Evolutionary conservation across 2,113 vertebrate species (phyloP), one percentile per base, ranked within the genome.

Genomic region (Mus spicilegus): DNA sequence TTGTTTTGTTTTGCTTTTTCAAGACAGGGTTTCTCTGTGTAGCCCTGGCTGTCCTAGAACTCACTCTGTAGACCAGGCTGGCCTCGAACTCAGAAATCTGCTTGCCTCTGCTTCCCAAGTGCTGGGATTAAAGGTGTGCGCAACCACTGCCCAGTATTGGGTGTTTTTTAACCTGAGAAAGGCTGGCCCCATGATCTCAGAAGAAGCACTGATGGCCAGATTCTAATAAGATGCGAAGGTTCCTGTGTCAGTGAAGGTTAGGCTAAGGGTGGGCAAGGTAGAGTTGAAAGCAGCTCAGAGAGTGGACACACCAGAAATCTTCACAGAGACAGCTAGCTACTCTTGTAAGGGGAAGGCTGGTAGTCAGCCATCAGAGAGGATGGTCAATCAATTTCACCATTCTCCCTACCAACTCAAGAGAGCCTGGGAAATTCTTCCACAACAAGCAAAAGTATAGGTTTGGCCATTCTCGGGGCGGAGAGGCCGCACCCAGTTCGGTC

Each of bases 381-480:
- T 13, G 4, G 28, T 36, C 82, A 89, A 51, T 61, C 54, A 30
- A 49, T 61, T 90, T 69, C 92, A 75, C 85, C 87, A 84, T 39
- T 20, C 61, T 58, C 90, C 72, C 63, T 67, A 92, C 36, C 72
- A 56, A 5, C 88, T 69, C 33, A 86, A 39, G 65, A 93, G 85
- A 75, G 80, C 56, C n/a, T 58, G n/a, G n/a, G 72, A 75, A 81
- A 95, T 65, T 84, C 85, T 95, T 86, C 56, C 80, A 86, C 24
- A 72, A 96, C 92, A 93, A 95, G 30, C 63, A 8, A n/a, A 96
- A 96, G 82, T 91, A 95, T 91, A 94, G 81, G 75, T 96, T 94
- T 86, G 61, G 86, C 93, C 81, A n/a, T 86, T 95, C 81, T 69
- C 82, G 49, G 77, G 94, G 80, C 5, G 42, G n/a, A 90, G 58